Percentiles rank a stretch among this genome's conserved stretches.
These are phyloP conservation scores for Ganaspis brasiliensis DNA, from an alignment of 2,888 invertebrate genomes.

Conservation along the genomic window DNA sequence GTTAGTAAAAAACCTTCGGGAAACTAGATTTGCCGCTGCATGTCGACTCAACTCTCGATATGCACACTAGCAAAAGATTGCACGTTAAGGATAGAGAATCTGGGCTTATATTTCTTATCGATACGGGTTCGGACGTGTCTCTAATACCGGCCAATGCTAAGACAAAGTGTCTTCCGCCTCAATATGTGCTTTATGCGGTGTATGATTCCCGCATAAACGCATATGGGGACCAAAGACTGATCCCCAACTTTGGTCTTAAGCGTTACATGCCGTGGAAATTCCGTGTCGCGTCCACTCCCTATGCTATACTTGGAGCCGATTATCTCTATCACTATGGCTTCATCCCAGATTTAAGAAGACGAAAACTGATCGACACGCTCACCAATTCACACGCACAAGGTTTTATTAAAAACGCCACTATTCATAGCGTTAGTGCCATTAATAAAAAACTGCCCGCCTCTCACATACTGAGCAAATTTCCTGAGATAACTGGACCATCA, in stretches of 20 bases:
- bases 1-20: neutral
- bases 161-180: neutral
- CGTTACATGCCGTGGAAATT: conserved; percentile 43
- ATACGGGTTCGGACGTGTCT: too few relatives aligned
- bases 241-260: conserved; percentile 15
- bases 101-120: conserved; percentile 46
- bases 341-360: neutral
- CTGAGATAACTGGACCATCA: neutral
- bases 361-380: neutral
- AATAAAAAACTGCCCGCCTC: neutral
- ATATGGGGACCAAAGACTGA: neutral
- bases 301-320: conserved; percentile 38
- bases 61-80: neutral
- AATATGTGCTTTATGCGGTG: conserved; percentile 24
- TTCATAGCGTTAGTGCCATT: neutral
- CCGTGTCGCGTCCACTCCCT: conserved; percentile 25
- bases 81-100: conserved; percentile 40
- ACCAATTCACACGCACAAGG: neutral
- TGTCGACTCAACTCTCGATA: conserved; percentile 28
- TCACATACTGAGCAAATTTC: neutral
- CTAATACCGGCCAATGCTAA: conserved; percentile 27
- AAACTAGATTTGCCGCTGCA: conserved; percentile 40
- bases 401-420: neutral
- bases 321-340: conserved; percentile 19
- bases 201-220: conserved; percentile 30